Evolutionary conservation across 2,797 vertebrate genomes (phyloP).

Genomic region (Anabas testudineus): DNA sequence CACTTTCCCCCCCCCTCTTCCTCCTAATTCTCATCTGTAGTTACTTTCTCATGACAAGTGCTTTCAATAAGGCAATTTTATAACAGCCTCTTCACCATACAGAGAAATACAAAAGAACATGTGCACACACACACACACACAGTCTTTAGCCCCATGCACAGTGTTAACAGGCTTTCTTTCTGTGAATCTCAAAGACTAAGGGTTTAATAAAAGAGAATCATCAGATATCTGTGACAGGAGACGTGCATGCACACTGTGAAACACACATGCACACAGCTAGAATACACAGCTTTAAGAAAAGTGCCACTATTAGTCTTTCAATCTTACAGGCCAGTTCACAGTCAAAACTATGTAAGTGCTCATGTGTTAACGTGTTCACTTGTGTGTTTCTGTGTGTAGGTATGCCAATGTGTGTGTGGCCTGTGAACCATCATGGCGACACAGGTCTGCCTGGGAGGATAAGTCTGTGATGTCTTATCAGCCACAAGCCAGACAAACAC

Average conservation of each 20-base stretch:
- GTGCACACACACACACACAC: background rate
- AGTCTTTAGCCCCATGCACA: slow-evolving; percentile 18
- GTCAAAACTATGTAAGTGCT: slow-evolving; percentile 1
- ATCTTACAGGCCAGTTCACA: slow-evolving; percentile 22
- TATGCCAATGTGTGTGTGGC: slow-evolving; percentile 25
- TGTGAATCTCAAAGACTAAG: slow-evolving; percentile 57
- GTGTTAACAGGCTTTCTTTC: slow-evolving; percentile 47
- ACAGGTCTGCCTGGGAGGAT: slow-evolving; percentile 69
- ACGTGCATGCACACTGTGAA: slow-evolving; percentile 32
- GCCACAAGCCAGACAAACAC: slow-evolving; percentile 63
- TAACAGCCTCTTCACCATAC: slow-evolving; percentile 37
- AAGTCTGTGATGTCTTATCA: slow-evolving; percentile 72
- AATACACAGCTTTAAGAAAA: slow-evolving; percentile 22
- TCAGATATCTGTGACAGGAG: slow-evolving; percentile 52
- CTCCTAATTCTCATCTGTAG: background rate
- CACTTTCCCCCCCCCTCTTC: background rate
- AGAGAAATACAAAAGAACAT: slow-evolving; percentile 20
- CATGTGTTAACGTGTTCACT: background rate
- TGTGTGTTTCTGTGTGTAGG: slow-evolving; percentile 14
- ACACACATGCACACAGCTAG: slow-evolving; percentile 11
- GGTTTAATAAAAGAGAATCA: slow-evolving; percentile 60
- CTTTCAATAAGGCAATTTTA: slow-evolving; percentile 46
- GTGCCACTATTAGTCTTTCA: slow-evolving; percentile 19
- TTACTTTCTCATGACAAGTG: slow-evolving; percentile 42
- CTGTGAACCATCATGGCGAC: slow-evolving; percentile 51